A percentile compares a stretch with the other conserved stretches of the same genome.
Evolutionary conservation across 2,797 vertebrate genomes (phyloP).

Genomic region (Scomberomorus guttatus): DNA sequence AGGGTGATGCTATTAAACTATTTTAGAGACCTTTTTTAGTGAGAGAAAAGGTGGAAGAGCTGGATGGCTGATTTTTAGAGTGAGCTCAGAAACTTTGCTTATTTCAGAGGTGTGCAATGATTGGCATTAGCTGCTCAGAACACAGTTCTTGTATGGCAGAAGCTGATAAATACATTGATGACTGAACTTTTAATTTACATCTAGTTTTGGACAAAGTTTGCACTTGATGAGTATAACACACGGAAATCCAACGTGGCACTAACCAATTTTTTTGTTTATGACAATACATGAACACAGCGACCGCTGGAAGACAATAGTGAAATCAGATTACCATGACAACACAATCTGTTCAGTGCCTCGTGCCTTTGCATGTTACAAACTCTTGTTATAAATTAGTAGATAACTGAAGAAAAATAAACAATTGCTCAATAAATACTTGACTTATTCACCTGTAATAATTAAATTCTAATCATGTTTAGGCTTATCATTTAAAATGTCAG

Average conservation of each 20-base stretch:
- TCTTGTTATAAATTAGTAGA: constrained; percentile 56
- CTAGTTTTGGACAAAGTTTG: constrained; percentile 18
- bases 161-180: background rate
- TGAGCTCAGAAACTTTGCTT: constrained; percentile 21
- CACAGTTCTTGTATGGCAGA: background rate
- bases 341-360: constrained; percentile 65
- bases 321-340: constrained; percentile 71
- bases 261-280: constrained; percentile 42
- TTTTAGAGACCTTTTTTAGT: constrained; percentile 46
- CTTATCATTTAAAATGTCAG: constrained; percentile 6
- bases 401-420: constrained; percentile 30
- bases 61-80: constrained; percentile 16
- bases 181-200: constrained; percentile 31
- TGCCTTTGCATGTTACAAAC: constrained; percentile 45
- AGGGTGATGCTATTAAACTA: constrained; percentile 33
- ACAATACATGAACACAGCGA: constrained; percentile 26
- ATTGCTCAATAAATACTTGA: constrained; percentile 12
- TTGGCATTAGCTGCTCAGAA: constrained; percentile 5
- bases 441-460: background rate
- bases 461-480: background rate
- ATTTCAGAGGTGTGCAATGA: constrained; percentile 23
- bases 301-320: constrained; percentile 70
- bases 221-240: constrained; percentile 10
- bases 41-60: constrained; percentile 39
- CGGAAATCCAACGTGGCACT: constrained; percentile 42